phyloP scores from a whole-genome alignment of 2,888 invertebrate species.

The Brachyopa scutellaris region DNA sequence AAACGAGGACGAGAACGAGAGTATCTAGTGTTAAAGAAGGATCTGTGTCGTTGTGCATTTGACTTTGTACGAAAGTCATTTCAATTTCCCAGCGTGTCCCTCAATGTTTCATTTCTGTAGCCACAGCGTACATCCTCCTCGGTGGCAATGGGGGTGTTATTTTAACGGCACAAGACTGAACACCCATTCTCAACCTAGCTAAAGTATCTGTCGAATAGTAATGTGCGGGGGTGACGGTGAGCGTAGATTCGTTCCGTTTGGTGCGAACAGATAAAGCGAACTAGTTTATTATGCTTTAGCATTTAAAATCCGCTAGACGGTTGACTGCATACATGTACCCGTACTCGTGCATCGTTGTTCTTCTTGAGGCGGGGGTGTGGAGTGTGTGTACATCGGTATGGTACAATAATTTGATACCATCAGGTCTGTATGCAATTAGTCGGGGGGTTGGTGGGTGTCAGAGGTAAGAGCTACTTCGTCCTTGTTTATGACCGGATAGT shows the following conservation, averaged over 20 bases:
- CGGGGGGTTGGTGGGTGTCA: slow-evolving; percentile 8
- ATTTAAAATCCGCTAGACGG: slow-evolving; percentile 49
- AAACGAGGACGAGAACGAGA: too few relatives aligned
- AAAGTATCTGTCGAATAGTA: slow-evolving; percentile 23
- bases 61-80: slow-evolving; percentile 44
- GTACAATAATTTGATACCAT: slow-evolving; percentile 66
- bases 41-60: slow-evolving; percentile 28
- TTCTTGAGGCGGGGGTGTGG: slow-evolving; percentile 41
- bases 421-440: slow-evolving; percentile 56
- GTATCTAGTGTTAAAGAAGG: too few relatives aligned
- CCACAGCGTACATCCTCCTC: not conserved
- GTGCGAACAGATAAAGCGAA: slow-evolving; percentile 39
- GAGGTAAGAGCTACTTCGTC: slow-evolving; percentile 45
- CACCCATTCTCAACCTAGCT: not conserved
- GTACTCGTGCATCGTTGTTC: slow-evolving; percentile 4
- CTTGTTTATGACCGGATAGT: slow-evolving; percentile 62
- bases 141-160: too few relatives aligned
- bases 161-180: not conserved
- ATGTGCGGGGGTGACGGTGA: not conserved
- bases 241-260: slow-evolving; percentile 21
- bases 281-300: slow-evolving; percentile 50
- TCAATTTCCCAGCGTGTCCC: slow-evolving; percentile 13
- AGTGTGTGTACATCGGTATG: slow-evolving; percentile 53
- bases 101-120: slow-evolving; percentile 6
- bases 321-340: slow-evolving; percentile 16